Evolutionary conservation across 37 sponge, comb jelly and placozoan genomes (phyloP), one percentile per base, ranked within the genome.

Genomic region (Halichondria panicea): DNA sequence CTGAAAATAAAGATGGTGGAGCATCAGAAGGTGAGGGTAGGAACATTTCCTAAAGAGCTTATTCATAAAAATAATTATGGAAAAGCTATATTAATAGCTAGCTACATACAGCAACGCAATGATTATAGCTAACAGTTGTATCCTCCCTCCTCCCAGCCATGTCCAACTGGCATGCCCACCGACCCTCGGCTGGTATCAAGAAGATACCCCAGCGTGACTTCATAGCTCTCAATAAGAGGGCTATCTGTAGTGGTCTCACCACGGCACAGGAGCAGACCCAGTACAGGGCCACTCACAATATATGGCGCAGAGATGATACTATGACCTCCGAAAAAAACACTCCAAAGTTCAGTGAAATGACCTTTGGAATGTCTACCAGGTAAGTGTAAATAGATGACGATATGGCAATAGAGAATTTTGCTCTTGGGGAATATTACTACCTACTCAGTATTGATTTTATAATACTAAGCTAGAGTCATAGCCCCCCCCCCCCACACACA

Each of bases 231-330:
- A 95, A 95, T 69, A 84, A 82, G 43, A 73, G 68, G 11, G 73
- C 96, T 28, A 80, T 86, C 31, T 68, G 89, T 45, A 70, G 72
- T 8, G 96, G 96, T 5, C 80, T 95, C 25, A 95, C 96, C 22
- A 93, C 96, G n/a, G 89, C 96, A 1, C 74, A 72, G n/a, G 93
- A 92, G 25, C 96, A 95, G 69, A 30, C 71, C 19, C 87, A 92
- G 54, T 95, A 88, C 62, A 71, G 96, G 43, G 83, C 81, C n/a
- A 84, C 82, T 28, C 87, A 95, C 39, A 93, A 95, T 58, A 86
- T 95, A 43, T 58, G 91, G 11, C 56, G 74, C 43, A 80, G 60
- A 41, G 76, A 81, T 70, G 68, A 71, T 21, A 2, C 59, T 18
- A 67, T 37, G 32, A 60, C 36, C 43, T 37, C 60, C 19, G 40